Conservation (phyloP, 2,888 invertebrate genomes). For the Clusia tigrina region DNA sequence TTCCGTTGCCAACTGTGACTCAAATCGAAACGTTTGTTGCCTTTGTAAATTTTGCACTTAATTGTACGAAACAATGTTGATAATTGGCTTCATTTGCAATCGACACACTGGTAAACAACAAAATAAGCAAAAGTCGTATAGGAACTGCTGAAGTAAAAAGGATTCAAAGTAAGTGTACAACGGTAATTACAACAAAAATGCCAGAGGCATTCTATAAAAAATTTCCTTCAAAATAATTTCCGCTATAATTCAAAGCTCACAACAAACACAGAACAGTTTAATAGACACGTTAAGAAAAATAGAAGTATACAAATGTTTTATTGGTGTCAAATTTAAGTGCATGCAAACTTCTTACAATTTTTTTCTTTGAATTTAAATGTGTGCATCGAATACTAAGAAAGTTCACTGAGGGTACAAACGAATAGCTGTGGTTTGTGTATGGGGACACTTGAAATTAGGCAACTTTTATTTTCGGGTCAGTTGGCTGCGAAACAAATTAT, state of each 20-base stretch:
- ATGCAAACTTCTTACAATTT: no score
- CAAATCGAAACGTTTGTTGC: background rate
- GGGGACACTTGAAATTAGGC: no score
- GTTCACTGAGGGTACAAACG: no score
- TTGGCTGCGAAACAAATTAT: no score
- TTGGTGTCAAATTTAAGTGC: no score
- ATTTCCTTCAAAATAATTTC: background rate
- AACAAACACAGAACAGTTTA: no score
- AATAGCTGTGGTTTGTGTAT: no score
- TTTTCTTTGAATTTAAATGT: no score
- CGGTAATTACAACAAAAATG: constrained; percentile 15
- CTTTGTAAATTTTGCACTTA: constrained; percentile 36
- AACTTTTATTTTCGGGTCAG: no score
- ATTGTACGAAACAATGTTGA: constrained; percentile 43
- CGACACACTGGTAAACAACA: constrained; percentile 27
- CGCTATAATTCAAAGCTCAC: no score
- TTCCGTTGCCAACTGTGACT: background rate
- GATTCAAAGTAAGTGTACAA: background rate
- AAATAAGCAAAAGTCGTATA: background rate
- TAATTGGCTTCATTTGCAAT: constrained; percentile 39
- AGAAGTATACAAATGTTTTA: background rate
- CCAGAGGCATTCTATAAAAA: background rate
- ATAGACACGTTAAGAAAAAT: background rate
- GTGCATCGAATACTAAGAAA: no score
- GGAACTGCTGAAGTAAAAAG: background rate